Percentiles rank a stretch among this genome's conserved stretches.
These are phyloP conservation scores for Parelbella ahira DNA, from an alignment of 2,888 invertebrate genomes.

Conservation along the genomic window DNA sequence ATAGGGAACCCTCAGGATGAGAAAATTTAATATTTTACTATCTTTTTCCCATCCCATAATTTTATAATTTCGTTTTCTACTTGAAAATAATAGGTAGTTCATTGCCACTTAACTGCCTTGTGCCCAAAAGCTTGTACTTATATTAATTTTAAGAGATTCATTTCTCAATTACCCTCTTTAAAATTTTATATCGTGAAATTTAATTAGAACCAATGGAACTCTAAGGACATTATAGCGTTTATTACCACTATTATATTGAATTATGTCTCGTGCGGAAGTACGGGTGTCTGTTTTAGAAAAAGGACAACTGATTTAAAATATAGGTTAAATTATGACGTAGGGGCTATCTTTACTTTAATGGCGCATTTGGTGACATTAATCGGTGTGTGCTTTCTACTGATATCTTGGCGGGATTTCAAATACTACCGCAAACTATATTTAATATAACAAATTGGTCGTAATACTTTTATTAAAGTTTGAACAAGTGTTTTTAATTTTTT, in stretches of 20 bases:
- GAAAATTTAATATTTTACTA: too few species aligned
- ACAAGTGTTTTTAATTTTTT: conserved; percentile 28
- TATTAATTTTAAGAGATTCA: conserved; percentile 4
- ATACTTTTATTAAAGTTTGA: conserved; percentile 35
- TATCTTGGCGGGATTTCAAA: conserved; percentile 69
- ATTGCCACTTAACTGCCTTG: neutral
- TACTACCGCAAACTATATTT: conserved; percentile 52
- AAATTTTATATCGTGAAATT: conserved; percentile 6
- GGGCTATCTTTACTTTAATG: conserved; percentile 56
- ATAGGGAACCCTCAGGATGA: too few species aligned
- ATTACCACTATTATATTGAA: conserved; percentile 36
- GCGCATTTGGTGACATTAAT: conserved; percentile 60
- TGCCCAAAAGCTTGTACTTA: neutral
- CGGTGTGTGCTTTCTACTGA: conserved; percentile 48
- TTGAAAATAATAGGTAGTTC: too few species aligned
- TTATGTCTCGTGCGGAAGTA: conserved; percentile 36
- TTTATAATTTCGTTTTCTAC: too few species aligned
- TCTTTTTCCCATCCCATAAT: too few species aligned
- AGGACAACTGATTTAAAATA: conserved; percentile 44
- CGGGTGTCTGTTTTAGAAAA: conserved; percentile 38
- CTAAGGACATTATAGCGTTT: conserved; percentile 27
- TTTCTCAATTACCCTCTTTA: neutral
- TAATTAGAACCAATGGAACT: neutral
- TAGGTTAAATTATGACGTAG: conserved; percentile 51
- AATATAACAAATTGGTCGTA: conserved; percentile 47